Conservation (phyloP, 2,113 vertebrate species). For the Cochlearius cochlearius region DNA sequence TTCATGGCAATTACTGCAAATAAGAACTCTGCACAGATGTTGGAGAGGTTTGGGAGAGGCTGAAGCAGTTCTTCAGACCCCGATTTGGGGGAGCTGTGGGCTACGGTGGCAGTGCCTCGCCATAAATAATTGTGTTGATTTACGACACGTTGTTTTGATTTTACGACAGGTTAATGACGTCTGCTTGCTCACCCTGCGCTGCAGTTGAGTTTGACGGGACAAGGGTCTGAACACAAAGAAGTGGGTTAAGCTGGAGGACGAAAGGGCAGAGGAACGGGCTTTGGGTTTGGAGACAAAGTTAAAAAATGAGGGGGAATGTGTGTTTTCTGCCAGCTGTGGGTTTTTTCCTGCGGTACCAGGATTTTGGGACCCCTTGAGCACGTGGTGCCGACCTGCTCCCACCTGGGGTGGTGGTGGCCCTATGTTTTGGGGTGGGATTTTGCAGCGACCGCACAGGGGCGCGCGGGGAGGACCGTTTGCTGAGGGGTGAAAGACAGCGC, state of each 20-base stretch:
- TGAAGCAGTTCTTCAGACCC: not conserved
- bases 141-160: not conserved
- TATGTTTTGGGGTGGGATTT: not conserved
- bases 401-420: rapidly evolving
- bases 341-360: not conserved
- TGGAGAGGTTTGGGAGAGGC: not conserved
- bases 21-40: not conserved
- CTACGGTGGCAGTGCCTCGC: not conserved
- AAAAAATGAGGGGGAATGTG: rapidly evolving
- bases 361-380: not conserved
- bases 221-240: not conserved
- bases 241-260: not conserved
- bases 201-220: not conserved
- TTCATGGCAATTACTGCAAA: not conserved
- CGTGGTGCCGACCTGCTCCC: rapidly evolving
- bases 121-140: not conserved
- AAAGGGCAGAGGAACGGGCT: not conserved
- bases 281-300: not conserved
- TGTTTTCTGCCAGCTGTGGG: rapidly evolving
- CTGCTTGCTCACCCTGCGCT: not conserved
- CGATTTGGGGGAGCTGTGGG: rapidly evolving
- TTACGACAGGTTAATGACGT: not conserved
- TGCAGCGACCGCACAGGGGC: not conserved
- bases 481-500: rapidly evolving
- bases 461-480: rapidly evolving